These are phyloP conservation scores for Clarias magur DNA, from an alignment of 2,113 vertebrate species.

Conservation along the genomic window DNA sequence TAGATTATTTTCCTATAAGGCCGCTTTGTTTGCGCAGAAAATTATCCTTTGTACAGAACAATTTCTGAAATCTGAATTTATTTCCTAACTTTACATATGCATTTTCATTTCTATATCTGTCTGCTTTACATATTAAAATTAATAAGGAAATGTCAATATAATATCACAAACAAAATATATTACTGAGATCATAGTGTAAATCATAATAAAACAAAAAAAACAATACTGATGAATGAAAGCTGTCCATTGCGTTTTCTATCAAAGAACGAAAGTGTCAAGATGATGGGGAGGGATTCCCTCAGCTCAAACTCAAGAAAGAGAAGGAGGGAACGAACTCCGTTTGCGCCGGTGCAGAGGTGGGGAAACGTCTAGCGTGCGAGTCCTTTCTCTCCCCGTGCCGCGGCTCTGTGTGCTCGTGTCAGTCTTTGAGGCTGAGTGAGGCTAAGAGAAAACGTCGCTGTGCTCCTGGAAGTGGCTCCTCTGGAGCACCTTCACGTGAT, in stretches of 20 bases:
- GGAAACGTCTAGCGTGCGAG: conserved; percentile 23
- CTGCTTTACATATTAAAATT: conserved; percentile 35
- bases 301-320: not conserved
- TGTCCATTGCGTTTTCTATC: not conserved
- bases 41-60: not conserved
- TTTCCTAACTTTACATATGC: conserved; percentile 30
- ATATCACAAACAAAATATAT: conserved; percentile 36
- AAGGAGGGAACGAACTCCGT: not conserved
- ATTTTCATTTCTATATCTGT: conserved; percentile 18
- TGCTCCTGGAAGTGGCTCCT: conserved; percentile 87
- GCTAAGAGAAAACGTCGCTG: conserved; percentile 64
- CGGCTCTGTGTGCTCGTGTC: not conserved
- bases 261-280: not conserved
- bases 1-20: no score
- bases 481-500: conserved; percentile 87
- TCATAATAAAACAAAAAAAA: conserved; percentile 24
- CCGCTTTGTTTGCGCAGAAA: not conserved
- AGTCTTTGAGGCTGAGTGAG: not conserved
- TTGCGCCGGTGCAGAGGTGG: not conserved
- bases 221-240: conserved; percentile 40
- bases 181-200: conserved; percentile 41
- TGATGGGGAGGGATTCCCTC: not conserved
- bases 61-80: conserved; percentile 44
- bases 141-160: conserved; percentile 32
- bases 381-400: conserved; percentile 23